Conservation (phyloP, 2,113 vertebrate species). For the Oophaga pumilio region DNA sequence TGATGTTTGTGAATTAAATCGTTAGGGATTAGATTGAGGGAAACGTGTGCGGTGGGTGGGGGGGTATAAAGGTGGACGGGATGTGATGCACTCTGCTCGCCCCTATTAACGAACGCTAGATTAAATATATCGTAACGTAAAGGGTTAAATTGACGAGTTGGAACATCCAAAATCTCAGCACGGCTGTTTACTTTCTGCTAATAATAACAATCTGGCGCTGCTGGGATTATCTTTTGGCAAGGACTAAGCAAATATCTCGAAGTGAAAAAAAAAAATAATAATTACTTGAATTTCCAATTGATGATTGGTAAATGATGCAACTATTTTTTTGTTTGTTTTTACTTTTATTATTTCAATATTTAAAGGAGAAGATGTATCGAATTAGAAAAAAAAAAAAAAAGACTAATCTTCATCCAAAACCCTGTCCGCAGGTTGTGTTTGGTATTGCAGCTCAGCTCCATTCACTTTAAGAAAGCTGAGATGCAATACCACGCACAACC, state of each 20-base stretch:
- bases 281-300: constrained; percentile 58
- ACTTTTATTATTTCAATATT: too few species aligned
- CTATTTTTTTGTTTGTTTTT: constrained; percentile 17
- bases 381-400: too few species aligned
- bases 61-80: constrained; percentile 22
- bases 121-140: not conserved
- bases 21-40: constrained; percentile 63
- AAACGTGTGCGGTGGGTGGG: constrained; percentile 4
- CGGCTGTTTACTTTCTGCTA: constrained; percentile 12
- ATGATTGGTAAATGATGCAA: constrained; percentile 52
- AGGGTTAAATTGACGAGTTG: constrained; percentile 36
- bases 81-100: not conserved
- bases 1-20: constrained; percentile 66
- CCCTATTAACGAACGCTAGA: constrained; percentile 2
- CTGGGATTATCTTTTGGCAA: constrained; percentile 1
- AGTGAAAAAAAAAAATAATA: not conserved
- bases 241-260: constrained; percentile 4
- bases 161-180: not conserved
- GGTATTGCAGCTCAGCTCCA: too few species aligned
- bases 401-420: too few species aligned
- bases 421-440: too few species aligned
- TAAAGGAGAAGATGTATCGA: too few species aligned
- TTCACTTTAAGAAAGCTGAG: too few species aligned
- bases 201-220: constrained; percentile 37
- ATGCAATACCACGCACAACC: too few species aligned